Conservation (phyloP, 1,140 invertebrate genomes). For the Cotesia vestalis region DNA sequence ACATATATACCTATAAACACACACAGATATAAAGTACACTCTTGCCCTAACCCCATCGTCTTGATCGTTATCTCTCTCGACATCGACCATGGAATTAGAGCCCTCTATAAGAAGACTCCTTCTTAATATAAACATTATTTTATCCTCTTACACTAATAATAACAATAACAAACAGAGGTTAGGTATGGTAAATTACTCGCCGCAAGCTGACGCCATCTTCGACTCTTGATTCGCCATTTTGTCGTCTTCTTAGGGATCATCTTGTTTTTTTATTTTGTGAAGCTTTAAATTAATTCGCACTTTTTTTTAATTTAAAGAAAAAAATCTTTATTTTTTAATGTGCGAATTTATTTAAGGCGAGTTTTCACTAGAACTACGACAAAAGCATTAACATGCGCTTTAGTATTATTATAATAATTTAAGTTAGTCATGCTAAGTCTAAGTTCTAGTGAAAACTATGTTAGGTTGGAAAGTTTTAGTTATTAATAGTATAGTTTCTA, state of each 20-base stretch:
- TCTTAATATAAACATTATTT: conserved; percentile 6
- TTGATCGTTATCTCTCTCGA: too few relatives aligned
- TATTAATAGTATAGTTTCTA: not conserved
- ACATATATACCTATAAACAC: too few relatives aligned
- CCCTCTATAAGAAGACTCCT: not conserved
- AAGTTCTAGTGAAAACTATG: conserved; percentile 60
- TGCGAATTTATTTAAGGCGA: conserved; percentile 29
- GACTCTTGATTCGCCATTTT: conserved; percentile 55
- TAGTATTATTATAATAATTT: not conserved
- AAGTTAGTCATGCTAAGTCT: conserved; percentile 22
- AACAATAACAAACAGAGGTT: conserved; percentile 63
- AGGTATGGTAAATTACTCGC: conserved; percentile 66
- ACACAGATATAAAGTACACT: too few relatives aligned
- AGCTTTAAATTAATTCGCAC: conserved; percentile 20
- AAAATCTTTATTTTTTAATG: not conserved
- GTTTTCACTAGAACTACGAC: conserved; percentile 57
- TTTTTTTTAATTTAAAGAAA: not conserved
- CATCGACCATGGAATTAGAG: too few relatives aligned
- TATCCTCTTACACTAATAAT: conserved; percentile 46
- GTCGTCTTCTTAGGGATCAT: conserved; percentile 54
- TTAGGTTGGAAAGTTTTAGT: not conserved
- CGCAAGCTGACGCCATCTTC: conserved; percentile 60
- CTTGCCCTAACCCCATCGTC: too few relatives aligned
- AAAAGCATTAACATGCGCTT: not conserved
- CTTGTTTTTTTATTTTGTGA: conserved; percentile 48